These are phyloP conservation scores for Xestobium rufovillosum DNA, from an alignment of 2,888 invertebrate genomes.

Conservation along the genomic window DNA sequence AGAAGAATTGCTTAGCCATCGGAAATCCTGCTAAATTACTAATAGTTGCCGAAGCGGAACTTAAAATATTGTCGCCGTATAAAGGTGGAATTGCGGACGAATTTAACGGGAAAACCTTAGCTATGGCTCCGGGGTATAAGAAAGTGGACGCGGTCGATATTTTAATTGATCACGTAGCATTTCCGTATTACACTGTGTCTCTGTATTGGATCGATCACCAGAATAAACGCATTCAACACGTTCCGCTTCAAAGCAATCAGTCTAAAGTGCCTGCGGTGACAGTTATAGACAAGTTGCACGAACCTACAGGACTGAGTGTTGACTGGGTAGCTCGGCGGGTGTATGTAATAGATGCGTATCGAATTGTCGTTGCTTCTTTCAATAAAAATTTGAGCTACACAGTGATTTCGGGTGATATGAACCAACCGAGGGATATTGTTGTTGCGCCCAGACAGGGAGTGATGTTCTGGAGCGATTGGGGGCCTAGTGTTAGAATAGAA, in stretches of 20 bases:
- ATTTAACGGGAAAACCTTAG: slow-evolving; percentile 37
- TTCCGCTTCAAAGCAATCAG: slow-evolving; percentile 8
- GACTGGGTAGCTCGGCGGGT: slow-evolving; percentile 63
- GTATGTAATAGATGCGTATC: slow-evolving; percentile 58
- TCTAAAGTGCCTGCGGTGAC: slow-evolving; percentile 26
- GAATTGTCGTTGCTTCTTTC: slow-evolving; percentile 46
- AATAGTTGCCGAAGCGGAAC: slow-evolving; percentile 55
- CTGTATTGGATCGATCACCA: slow-evolving; percentile 47
- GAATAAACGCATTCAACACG: slow-evolving; percentile 31
- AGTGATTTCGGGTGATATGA: slow-evolving; percentile 45
- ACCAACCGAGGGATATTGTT: slow-evolving; percentile 62
- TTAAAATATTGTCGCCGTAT: slow-evolving; percentile 55
- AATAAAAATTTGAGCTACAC: slow-evolving; percentile 53
- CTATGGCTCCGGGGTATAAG: slow-evolving; percentile 43
- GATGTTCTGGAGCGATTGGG: slow-evolving; percentile 72
- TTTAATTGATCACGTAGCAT: slow-evolving; percentile 38
- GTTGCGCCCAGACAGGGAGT: slow-evolving; percentile 58
- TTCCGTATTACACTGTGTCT: slow-evolving; percentile 26
- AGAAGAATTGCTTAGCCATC: slow-evolving; percentile 51
- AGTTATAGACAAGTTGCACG: slow-evolving; percentile 47
- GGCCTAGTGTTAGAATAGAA: slow-evolving; percentile 56
- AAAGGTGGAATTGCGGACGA: slow-evolving; percentile 45
- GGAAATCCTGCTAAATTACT: slow-evolving; percentile 54
- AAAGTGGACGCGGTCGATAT: slow-evolving; percentile 50
- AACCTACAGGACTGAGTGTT: slow-evolving; percentile 67